Base-by-base conservation (phyloP, 2,888 invertebrate genomes). In the Epistrophe eligans region DNA sequence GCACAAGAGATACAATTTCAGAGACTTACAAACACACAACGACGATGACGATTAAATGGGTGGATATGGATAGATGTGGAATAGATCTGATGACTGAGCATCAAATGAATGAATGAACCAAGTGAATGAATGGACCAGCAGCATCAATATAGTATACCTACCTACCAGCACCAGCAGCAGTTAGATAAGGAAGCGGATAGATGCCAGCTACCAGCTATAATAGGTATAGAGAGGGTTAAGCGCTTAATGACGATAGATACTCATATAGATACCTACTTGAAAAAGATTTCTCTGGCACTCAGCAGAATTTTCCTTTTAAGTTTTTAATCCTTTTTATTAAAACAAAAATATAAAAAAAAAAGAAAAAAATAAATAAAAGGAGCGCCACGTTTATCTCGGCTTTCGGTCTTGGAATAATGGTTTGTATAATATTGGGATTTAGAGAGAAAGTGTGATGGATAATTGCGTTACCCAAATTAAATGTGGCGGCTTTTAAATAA, bases 11-110 rank as follows among this genome's bases (percentile, higher is more conserved):
- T 67, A 67, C 48, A 50, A 50, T 67, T 67, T 15, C 38, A 71
- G 1, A 64, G 52, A 77, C 43, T 43, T 66, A 50, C 70, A 67
- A 43, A 43, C 40, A 43, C 28, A 35, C 45, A 71, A 77, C 60
- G 32, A 19, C 13, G 38, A 52, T 35, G 67, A 50, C 50, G 45
- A 74, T 82, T 83, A 83, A 79, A 87, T 87, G 87, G 85, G 66
- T 81, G 82, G 87, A 85, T 85, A n/a, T 70, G 70, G 67, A 70
- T 70, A 48, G 48, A 45, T 66, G 66, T 32, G 38, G 70, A 82
- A 85, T 79, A 74, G 77, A 83, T 87, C 76, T 83, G 83, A 79
- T 87, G 87, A 87, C 82, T 79, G 87, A 87, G 79, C 82, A 82
- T 40, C 82, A 79, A 82, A 82, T 76, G 81, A 87, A 87, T 87